Evolutionary conservation across 64 coral and sea anemone genomes (phyloP), one percentile per base, ranked within the genome.

Genomic region (Actinia tenebrosa): DNA sequence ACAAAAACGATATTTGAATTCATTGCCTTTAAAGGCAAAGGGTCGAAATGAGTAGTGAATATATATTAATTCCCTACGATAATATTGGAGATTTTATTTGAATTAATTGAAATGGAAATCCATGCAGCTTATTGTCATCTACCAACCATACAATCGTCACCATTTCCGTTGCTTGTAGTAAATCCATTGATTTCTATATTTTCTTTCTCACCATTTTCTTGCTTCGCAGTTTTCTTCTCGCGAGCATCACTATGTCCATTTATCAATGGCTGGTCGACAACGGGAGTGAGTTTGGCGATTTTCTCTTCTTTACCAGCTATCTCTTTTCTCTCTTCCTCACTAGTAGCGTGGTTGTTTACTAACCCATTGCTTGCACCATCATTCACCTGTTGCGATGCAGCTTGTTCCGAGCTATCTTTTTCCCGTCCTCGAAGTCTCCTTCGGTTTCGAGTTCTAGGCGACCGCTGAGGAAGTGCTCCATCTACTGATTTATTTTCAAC

Each of bases 101-200:
- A 30, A 30, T 37, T 42, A 3, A 75, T 30, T 13, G 37, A 25
- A 30, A 26, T 66, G 63, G 19, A 11, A 75, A 75, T 43, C 42
- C 14, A 50, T 50, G 47, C 47, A 75, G 13, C 10, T 75, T 14
- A 75, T 75, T 75, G 69, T 75, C 69, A 75, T 75, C 69, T 75
- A 5, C 10, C 69, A 75, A 75, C 27, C 69, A 75, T 15, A 18
- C 69, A 75, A 13, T 75, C 69, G 11, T 75, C 69, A 42, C 69
- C 69, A 75, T 75, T 75, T 75, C 69, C 69, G 3, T 42, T 75
- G 69, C 23, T 75, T 30, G 69, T 75, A 10, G 26, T 26, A 25
- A 37, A 42, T 10, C 69, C 69, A 75, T 75, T 75, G 69, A 75
- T 75, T 75, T 75, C 69, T 75, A 75, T 30, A 75, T 75, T 75